Percentiles rank a stretch among this genome's conserved stretches.
These are phyloP conservation scores for Rousettus leschenaultii DNA, from an alignment of 2,113 vertebrate species.

Conservation along the genomic window DNA sequence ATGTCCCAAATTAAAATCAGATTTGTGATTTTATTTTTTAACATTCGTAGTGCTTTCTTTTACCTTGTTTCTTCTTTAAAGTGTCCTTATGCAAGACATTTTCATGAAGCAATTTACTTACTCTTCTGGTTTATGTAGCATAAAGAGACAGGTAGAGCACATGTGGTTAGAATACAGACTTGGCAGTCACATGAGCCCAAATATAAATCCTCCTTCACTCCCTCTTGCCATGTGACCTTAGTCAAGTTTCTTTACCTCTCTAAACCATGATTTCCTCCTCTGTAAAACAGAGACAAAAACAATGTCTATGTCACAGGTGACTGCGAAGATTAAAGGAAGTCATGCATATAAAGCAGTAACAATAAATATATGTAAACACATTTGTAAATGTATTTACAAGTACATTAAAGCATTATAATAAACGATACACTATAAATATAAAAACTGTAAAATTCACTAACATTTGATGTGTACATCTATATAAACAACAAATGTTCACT, in stretches of 20 bases:
- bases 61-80: slow-evolving; percentile 20
- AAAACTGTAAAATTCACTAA: background rate
- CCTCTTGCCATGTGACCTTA: background rate
- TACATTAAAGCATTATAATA: background rate
- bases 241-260: background rate
- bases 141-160: background rate
- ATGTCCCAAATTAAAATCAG: slow-evolving; percentile 34
- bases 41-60: background rate
- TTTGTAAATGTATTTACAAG: background rate
- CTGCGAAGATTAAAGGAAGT: background rate
- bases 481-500: background rate
- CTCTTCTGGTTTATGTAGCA: background rate
- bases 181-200: background rate
- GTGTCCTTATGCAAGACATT: background rate
- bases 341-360: background rate
- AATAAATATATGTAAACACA: background rate
- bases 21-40: background rate
- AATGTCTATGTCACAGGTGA: background rate
- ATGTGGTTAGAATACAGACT: background rate
- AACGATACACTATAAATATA: background rate
- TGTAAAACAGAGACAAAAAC: background rate
- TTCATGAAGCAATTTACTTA: background rate
- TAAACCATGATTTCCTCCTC: background rate
- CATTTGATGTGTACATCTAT: background rate
- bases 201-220: background rate